These are phyloP conservation scores for western clawed frog (Xenopus tropicalis) DNA, from an alignment of 2,113 vertebrate genomes.

Conservation along the genomic window DNA sequence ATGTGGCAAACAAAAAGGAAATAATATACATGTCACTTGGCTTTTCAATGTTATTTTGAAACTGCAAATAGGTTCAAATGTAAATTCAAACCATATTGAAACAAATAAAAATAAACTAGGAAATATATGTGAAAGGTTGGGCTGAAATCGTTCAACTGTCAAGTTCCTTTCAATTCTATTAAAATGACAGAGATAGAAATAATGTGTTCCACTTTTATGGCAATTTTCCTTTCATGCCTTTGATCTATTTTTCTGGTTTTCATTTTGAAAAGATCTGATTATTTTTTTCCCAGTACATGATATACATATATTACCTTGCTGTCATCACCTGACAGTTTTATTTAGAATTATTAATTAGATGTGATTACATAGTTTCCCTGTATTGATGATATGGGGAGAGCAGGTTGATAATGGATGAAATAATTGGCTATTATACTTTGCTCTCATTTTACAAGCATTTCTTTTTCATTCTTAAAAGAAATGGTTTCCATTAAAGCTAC, in stretches of 20 bases:
- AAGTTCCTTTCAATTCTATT: not conserved
- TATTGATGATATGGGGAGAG: not conserved
- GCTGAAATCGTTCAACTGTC: not conserved
- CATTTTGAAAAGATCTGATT: slow-evolving; percentile 7
- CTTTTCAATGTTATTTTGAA: not conserved
- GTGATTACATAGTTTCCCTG: not conserved
- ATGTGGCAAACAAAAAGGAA: too few relatives aligned
- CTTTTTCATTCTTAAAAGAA: too few relatives aligned
- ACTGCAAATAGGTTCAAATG: not conserved
- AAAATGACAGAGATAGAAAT: slow-evolving; percentile 2
- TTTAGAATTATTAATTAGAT: not conserved
- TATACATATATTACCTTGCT: slow-evolving; percentile 1
- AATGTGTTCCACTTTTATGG: not conserved
- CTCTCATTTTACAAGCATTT: too few relatives aligned
- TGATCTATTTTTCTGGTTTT: slow-evolving; percentile 1
- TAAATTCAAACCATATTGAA: not conserved
- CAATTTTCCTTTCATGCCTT: not conserved
- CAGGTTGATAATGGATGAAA: not conserved
- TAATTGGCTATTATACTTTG: not conserved
- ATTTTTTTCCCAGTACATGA: slow-evolving; percentile 1
- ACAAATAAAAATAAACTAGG: not conserved
- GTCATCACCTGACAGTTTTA: slow-evolving; percentile 8
- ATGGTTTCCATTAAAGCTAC: too few relatives aligned
- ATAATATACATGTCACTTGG: too few relatives aligned
- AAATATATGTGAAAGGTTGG: not conserved